These are phyloP conservation scores for Spondyliosoma cantharus DNA, from an alignment of 2,797 vertebrate species.

Conservation along the genomic window DNA sequence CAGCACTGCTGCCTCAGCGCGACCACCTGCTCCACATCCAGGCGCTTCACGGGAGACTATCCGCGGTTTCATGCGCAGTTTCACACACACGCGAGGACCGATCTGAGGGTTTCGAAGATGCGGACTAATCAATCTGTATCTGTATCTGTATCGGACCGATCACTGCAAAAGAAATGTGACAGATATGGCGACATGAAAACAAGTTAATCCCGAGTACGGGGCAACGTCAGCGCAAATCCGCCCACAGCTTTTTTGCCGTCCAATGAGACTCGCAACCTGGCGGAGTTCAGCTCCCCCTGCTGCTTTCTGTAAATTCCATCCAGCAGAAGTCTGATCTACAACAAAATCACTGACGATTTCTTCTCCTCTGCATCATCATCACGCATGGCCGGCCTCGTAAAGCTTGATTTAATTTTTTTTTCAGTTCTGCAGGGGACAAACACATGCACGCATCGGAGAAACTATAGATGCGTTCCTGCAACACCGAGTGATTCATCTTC, in stretches of 20 bases:
- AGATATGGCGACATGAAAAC: constrained; percentile 79
- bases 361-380: neutral
- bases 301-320: constrained; percentile 22
- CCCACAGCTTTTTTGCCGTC: constrained; percentile 58
- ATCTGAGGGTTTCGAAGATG: neutral
- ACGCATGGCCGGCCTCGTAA: no score
- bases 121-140: rapidly evolving
- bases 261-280: constrained; percentile 52
- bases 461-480: neutral
- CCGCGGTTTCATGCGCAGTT: neutral
- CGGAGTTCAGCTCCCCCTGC: constrained; percentile 60
- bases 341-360: neutral
- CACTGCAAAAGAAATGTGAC: constrained; percentile 23
- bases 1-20: constrained; percentile 41
- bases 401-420: neutral
- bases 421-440: neutral
- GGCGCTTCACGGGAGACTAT: constrained; percentile 12
- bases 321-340: neutral
- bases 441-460: neutral
- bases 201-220: constrained; percentile 81
- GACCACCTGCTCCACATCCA: constrained; percentile 60
- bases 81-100: rapidly evolving
- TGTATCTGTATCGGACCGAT: neutral
- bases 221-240: constrained; percentile 71
- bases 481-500: neutral